Evolutionary conservation across 2,797 vertebrate species (phyloP), one percentile per base, ranked within the genome.

Genomic region (Lacerta viridis): DNA sequence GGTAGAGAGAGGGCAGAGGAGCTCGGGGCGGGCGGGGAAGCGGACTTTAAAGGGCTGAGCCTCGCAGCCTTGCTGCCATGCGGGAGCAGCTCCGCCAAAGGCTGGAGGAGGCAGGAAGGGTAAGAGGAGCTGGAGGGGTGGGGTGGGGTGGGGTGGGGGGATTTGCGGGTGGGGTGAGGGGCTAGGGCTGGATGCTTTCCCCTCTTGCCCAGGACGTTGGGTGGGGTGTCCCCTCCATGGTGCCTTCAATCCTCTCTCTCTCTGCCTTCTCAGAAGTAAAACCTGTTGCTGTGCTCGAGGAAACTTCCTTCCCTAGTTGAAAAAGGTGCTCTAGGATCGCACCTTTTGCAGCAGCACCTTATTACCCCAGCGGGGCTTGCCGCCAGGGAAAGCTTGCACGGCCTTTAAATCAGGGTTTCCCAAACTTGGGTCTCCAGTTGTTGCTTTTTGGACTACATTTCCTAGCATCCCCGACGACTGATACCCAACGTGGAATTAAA

Each of bases 31-130:
- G 76, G 39, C 9, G 36, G 4, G 33, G 18, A 50, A 43, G 46
- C 11, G 41, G 46, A 2, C 83, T 89, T 89, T 89, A 86, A 89
- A 89, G 84, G 84, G 84, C 27, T 69, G 59, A 23, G 78, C 69
- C 33, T 64, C 6, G n/a, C 4, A n/a, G 78, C 69, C 59, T 55
- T 23, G 11, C 66, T 75, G 36, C 61, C 46, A 41, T 66, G 88
- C 77, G n/a, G 23, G 55, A 3, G 33, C 15, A 69, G 39, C 17
- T 66, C 84, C 7, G 78, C 88, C 46, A 33, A 66, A 41, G 46
- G 68, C 82, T 80, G 33, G 76, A 74, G 55, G n/a, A 74, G 55
- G n/a, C 88, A 29, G 50, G 29, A 74, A 89, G 83, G 88, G 88
- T 89, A 89, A 89, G 88, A 80, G 41, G 1, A 29, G 75, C 39